phyloP scores from a whole-genome alignment of 1,140 invertebrate genomes.

The Spodoptera frugiperda region DNA sequence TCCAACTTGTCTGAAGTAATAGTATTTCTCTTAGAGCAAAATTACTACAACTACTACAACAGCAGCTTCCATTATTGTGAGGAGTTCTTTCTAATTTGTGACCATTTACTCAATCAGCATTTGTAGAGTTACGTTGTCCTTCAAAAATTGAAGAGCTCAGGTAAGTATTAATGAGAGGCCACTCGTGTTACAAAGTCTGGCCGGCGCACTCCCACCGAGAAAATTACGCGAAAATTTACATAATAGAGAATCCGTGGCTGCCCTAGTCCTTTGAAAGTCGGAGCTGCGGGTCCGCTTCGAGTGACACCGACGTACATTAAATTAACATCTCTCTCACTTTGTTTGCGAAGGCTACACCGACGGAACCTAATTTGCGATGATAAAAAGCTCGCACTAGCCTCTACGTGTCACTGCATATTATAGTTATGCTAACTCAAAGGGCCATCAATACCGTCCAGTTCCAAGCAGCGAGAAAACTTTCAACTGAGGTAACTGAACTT shows the following conservation, averaged over 20 bases:
- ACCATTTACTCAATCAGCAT: constrained; percentile 22
- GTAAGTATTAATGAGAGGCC: constrained; percentile 76
- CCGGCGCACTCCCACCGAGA: constrained; percentile 70
- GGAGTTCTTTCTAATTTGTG: constrained; percentile 24
- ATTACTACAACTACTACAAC: not conserved
- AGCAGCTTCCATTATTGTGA: not conserved
- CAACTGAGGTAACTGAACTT: not conserved
- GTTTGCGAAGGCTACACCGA: constrained; percentile 69
- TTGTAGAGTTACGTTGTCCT: constrained; percentile 51
- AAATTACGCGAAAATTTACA: constrained; percentile 84
- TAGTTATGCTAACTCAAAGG: constrained; percentile 33
- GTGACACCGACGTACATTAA: constrained; percentile 80
- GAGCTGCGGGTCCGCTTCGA: constrained; percentile 67
- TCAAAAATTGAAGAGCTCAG: constrained; percentile 66
- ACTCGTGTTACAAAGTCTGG: constrained; percentile 80
- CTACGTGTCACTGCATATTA: constrained; percentile 31
- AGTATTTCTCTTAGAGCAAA: not conserved
- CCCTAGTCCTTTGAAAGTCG: constrained; percentile 80
- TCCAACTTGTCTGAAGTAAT: not conserved
- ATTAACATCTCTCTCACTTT: constrained; percentile 81
- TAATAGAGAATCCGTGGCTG: constrained; percentile 83
- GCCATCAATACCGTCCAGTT: constrained; percentile 19
- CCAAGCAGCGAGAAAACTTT: not conserved
- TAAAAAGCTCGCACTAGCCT: constrained; percentile 43
- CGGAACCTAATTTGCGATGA: constrained; percentile 65